phyloP scores from a whole-genome alignment of 2,888 invertebrate species.

The Venusia cambrica region DNA sequence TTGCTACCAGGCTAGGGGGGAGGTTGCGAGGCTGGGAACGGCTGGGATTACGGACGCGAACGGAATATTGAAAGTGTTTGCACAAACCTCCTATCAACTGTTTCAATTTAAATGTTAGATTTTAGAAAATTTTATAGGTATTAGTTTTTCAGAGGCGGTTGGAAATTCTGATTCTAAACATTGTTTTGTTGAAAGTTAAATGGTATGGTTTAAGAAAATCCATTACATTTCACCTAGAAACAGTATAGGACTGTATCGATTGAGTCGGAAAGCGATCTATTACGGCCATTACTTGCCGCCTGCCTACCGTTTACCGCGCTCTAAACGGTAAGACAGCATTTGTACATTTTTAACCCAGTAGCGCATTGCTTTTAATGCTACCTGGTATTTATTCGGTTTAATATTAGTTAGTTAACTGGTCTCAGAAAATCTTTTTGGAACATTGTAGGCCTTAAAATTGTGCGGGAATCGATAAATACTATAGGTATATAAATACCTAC shows the following conservation, averaged over 20 bases:
- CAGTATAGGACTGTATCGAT: constrained; percentile 6
- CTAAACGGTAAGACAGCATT: constrained; percentile 4
- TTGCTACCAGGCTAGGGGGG: background rate
- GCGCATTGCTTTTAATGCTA: too few species aligned
- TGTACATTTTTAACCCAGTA: too few species aligned
- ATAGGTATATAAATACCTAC: too few species aligned
- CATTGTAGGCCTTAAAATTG: too few species aligned
- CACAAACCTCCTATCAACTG: constrained; percentile 12
- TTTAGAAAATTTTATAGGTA: constrained; percentile 10
- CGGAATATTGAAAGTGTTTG: constrained; percentile 16
- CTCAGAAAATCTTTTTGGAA: too few species aligned
- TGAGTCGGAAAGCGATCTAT: constrained; percentile 4
- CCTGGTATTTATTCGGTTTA: too few species aligned
- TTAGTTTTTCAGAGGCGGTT: constrained; percentile 7
- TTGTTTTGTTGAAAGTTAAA: too few species aligned
- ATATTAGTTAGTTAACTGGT: too few species aligned
- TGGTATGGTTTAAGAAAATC: too few species aligned
- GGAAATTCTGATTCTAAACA: too few species aligned
- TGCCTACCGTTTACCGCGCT: constrained; percentile 2
- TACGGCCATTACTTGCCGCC: constrained; percentile 6
- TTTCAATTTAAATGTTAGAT: constrained; percentile 13
- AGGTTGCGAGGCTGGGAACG: background rate
- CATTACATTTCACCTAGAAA: too few species aligned
- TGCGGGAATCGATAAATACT: too few species aligned
- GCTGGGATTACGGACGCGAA: constrained; percentile 9